Evolutionary conservation across 2,888 invertebrate genomes (phyloP).

Genomic region (Pyrrhia umbra): DNA sequence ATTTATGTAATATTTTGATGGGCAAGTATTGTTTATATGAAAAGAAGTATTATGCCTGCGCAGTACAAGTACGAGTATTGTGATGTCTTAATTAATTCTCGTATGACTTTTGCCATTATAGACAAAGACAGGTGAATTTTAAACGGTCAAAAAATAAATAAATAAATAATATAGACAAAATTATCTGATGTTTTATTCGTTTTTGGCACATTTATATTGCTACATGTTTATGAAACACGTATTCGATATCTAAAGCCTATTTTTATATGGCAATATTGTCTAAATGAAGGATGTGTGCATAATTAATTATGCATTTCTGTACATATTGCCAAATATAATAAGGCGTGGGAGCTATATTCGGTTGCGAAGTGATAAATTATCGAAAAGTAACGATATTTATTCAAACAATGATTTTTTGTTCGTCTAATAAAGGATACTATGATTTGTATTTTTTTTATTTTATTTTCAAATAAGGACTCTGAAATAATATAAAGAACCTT

Average conservation of each 20-base stretch:
- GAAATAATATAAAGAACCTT: slow-evolving; percentile 18
- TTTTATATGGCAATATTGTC: slow-evolving; percentile 23
- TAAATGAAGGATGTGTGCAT: slow-evolving; percentile 30
- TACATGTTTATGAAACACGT: slow-evolving; percentile 32
- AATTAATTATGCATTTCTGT: slow-evolving; percentile 42
- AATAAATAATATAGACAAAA: not conserved
- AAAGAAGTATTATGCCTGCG: not conserved
- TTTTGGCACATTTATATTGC: slow-evolving; percentile 12
- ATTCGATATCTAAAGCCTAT: slow-evolving; percentile 18
- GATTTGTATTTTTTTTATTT: slow-evolving; percentile 32
- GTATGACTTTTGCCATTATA: not conserved
- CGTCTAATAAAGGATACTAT: slow-evolving; percentile 28
- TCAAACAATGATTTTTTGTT: slow-evolving; percentile 36
- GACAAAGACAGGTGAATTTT: not conserved
- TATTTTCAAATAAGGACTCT: slow-evolving; percentile 14
- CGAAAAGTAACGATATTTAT: slow-evolving; percentile 50
- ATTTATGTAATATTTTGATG: slow-evolving; percentile 19
- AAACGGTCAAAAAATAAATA: not conserved
- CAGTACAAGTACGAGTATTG: no score
- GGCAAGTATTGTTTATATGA: not conserved
- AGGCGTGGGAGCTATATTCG: slow-evolving; percentile 55
- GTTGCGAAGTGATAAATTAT: slow-evolving; percentile 58
- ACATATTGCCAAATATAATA: slow-evolving; percentile 53
- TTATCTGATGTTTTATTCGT: not conserved
- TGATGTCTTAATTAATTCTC: not conserved